Evolutionary conservation across 2,797 vertebrate species (phyloP), one percentile per base, ranked within the genome.

Genomic region (Ptychadena robeensis): DNA sequence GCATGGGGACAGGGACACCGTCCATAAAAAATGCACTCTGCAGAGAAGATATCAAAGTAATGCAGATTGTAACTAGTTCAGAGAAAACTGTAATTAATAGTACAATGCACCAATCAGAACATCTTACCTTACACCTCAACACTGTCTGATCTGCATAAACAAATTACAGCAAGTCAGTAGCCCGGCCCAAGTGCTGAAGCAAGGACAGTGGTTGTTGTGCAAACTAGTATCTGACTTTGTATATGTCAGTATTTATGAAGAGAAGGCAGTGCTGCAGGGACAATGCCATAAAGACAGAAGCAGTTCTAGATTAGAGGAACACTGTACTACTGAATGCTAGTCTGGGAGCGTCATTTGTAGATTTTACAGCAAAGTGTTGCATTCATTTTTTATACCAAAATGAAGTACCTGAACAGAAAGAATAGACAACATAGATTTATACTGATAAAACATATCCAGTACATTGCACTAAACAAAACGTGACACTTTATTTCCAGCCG

Each of bases 401-500:
- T 53, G 15, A 9, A 22, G 44, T 22, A 22, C 8, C 44, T 53
- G 22, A 53, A 53, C 5, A 22, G 15, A 6, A 53, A 8, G 18
- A 53, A 53, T 22, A 53, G 3, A 53, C 4, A 5, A 53, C 18
- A 53, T 22, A 1, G 44, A n/a, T n/a, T 7, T 53, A 53, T 53
- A 53, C 5, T 53, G 18, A 12, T 37, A 44, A 77, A 67, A 77
- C 63, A 66, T 77, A 77, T 77, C 74, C 74, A 48, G 74, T 48
- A 77, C 22, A 44, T 66, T 25, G 37, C n/a, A 15, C n/a, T 22
- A 8, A 22, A 53, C 59, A 61, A 27, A 28, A n/a, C 4, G n/a
- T 59, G 9, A 25, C 18, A 53, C 9, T 25, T 25, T 4, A 9
- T 61, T 28, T 28, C 25, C 0, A 11, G 10, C n/a, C 28, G 59